Base-by-base conservation (phyloP, 2,888 invertebrate genomes). In the Mystacides longicornis region DNA sequence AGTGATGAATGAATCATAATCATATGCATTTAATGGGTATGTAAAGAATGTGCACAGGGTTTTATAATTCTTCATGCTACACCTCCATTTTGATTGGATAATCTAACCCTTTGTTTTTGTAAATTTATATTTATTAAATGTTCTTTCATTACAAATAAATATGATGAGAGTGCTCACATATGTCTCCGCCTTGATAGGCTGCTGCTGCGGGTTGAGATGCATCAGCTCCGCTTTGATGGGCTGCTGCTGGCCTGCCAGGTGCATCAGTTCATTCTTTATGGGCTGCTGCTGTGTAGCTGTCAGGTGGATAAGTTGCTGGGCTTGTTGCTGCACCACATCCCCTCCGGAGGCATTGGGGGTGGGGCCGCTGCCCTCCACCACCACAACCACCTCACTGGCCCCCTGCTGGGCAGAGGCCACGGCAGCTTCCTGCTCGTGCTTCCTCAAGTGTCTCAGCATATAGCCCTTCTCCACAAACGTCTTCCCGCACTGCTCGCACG, bases 401-500 rank as follows among this genome's bases (percentile, higher is more conserved):
- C 64, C 63, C 69, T 71, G 71, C 51, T 70, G 71, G 37, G 64
- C 63, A 21, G 70, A 69, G 2, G 68, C 62, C 5, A 66, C 63
- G 1, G 22, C 52, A 63, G 77, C 63, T 63, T 78, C 73, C 60
- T 71, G 71, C 0, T 66, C 65, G 65, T 89, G 89, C 66, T 86
- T 88, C 60, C 85, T 78, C 65, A 87, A 73, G 66, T 89, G 89
- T 50, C 89, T 75, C 65, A 85, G 69, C 73, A 89, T 79, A 67
- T 89, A 89, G 18, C 89, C 89, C 60, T 88, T 81, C 74, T 89
- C 89, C 52, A 88, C 89, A 68, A 89, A 90, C 20, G 82, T 83
- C 68, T 85, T 86, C 58, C 85, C 88, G 67, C 90, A 86, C 65
- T 84, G 81, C 1, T 82, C 82, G 67, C 86, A 86, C 51, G 80